A percentile compares a stretch with the other conserved stretches of the same genome.
phyloP scores from a whole-genome alignment of 2,797 vertebrate genomes.

The Chiroxiphia lanceolata region DNA sequence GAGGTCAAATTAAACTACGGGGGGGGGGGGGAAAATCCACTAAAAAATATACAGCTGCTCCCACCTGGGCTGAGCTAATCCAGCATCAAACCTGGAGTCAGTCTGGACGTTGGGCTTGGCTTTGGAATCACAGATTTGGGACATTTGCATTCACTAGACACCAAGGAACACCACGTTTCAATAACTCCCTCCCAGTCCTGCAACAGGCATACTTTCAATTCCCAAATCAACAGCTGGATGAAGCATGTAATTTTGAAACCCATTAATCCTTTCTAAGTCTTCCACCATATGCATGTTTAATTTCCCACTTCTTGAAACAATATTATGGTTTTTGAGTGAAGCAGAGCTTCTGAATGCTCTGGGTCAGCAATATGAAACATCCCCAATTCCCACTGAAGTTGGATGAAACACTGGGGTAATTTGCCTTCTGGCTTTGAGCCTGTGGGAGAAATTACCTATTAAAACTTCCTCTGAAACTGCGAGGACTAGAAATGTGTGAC shows the following conservation, averaged over 20 bases:
- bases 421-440: constrained; percentile 25
- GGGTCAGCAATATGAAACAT: constrained; percentile 1
- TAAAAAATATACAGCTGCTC: neutral
- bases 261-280: constrained; percentile 29
- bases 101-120: neutral
- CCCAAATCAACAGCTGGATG: constrained; percentile 45
- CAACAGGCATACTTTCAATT: neutral
- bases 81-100: neutral
- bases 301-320: constrained; percentile 24
- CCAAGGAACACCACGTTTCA: neutral
- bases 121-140: neutral
- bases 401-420: constrained; percentile 17
- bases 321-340: constrained; percentile 1
- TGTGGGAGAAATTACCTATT: constrained; percentile 22
- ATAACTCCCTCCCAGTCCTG: neutral
- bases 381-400: neutral
- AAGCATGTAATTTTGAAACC: constrained; percentile 17
- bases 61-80: neutral
- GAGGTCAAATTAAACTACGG: neutral
- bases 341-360: neutral
- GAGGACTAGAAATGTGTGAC: neutral
- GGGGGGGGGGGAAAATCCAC: too few relatives aligned
- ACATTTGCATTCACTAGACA: neutral
- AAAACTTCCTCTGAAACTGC: constrained; percentile 19
- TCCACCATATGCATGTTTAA: neutral